phyloP scores from a whole-genome alignment of 2,797 vertebrate species.

The Sitta carolinensis region DNA sequence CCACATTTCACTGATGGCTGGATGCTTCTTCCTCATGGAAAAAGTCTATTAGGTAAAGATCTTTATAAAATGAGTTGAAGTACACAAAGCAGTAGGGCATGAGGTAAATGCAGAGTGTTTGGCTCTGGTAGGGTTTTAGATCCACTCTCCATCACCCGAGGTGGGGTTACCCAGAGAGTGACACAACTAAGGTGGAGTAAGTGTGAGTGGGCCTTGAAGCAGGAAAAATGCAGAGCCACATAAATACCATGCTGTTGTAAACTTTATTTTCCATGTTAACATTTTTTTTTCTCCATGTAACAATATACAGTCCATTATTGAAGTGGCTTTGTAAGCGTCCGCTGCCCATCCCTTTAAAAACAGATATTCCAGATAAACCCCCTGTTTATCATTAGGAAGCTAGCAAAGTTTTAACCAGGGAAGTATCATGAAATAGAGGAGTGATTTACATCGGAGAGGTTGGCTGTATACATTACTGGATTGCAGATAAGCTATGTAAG shows the following conservation, averaged over 20 bases:
- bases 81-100: neutral
- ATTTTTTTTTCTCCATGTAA: neutral
- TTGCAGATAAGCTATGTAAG: conserved; percentile 59
- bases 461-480: conserved; percentile 6
- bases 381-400: conserved; percentile 11
- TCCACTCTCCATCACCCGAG: neutral
- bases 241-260: neutral
- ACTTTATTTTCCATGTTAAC: neutral
- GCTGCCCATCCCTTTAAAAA: neutral
- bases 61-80: neutral
- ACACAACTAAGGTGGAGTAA: neutral
- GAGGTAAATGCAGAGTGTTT: neutral
- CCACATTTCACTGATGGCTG: neutral
- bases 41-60: neutral
- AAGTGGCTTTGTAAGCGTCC: neutral
- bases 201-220: neutral
- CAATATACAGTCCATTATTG: neutral
- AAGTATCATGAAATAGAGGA: neutral
- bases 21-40: neutral
- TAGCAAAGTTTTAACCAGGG: conserved; percentile 31
- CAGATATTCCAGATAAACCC: neutral
- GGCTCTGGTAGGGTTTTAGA: neutral
- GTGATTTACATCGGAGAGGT: conserved; percentile 30
- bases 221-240: neutral
- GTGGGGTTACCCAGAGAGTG: neutral